Conservation (phyloP, 2,113 vertebrate species). For the Cryptomyrus ogoouensis region DNA sequence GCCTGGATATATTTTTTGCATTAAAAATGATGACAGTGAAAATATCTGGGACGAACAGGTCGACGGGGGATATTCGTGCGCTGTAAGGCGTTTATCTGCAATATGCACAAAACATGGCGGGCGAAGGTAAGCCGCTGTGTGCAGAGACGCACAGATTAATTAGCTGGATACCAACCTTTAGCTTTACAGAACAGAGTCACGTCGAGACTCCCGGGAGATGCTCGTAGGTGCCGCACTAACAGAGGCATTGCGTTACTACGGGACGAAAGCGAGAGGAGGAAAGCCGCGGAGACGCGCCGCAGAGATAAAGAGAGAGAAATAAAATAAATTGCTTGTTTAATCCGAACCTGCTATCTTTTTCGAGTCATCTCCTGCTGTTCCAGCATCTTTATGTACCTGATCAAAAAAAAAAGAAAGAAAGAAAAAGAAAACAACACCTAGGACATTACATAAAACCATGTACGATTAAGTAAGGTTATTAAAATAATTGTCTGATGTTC, state of each 20-base stretch:
- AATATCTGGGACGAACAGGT: not conserved
- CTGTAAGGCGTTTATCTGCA: not conserved
- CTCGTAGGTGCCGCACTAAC: not conserved
- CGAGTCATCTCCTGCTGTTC: not conserved
- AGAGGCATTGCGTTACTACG: not conserved
- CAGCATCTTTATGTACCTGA: not conserved
- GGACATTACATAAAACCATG: not conserved
- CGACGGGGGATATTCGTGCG: not conserved
- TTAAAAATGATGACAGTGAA: not conserved
- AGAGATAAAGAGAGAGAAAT: not conserved
- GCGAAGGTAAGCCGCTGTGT: constrained; percentile 5
- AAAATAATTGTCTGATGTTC: not conserved
- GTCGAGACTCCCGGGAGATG: not conserved
- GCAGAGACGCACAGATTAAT: not conserved
- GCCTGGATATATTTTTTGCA: not conserved
- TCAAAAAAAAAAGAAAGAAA: not conserved
- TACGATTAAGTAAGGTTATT: not conserved
- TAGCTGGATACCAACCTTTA: not conserved
- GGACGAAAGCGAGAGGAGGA: not conserved
- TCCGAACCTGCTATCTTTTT: not conserved
- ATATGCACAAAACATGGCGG: not conserved
- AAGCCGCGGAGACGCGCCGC: not conserved
- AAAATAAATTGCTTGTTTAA: not conserved
- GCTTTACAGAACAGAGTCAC: not conserved
- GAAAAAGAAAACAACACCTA: not conserved